A percentile compares a stretch with the other conserved stretches of the same genome.
Evolutionary conservation across 2,797 vertebrate genomes (phyloP).

Genomic region (Cryptoblepharus egeriae): DNA sequence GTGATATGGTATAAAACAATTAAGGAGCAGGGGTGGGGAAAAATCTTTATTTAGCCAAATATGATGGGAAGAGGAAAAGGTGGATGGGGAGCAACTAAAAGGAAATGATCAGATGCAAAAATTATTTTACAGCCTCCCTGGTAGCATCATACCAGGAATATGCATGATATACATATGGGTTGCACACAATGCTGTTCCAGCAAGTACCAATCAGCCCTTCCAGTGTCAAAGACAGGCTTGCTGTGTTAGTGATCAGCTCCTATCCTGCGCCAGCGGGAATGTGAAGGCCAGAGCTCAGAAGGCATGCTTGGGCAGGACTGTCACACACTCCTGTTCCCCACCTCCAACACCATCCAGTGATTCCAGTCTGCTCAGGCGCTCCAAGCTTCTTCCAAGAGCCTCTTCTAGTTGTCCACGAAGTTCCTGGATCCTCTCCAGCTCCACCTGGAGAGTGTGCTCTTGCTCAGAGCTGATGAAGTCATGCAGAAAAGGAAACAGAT

Average conservation of each 20-base stretch:
- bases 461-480: constrained; percentile 77
- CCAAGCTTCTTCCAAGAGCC: constrained; percentile 86
- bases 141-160: constrained; percentile 50
- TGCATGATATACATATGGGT: constrained; percentile 64
- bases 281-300: constrained; percentile 81
- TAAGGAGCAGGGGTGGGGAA: constrained; percentile 40
- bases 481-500: constrained; percentile 62
- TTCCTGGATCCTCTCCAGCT: constrained; percentile 88
- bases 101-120: constrained; percentile 73
- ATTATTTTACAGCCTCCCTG: constrained; percentile 59
- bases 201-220: constrained; percentile 66
- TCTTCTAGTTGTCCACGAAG: constrained; percentile 91
- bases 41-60: constrained; percentile 81
- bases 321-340: constrained; percentile 90
- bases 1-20: constrained; percentile 68
- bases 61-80: constrained; percentile 19
- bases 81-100: constrained; percentile 65
- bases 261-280: constrained; percentile 67
- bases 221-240: constrained; percentile 66
- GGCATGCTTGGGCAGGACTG: constrained; percentile 85
- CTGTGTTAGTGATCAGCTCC: constrained; percentile 76
- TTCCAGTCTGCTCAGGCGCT: constrained; percentile 84
- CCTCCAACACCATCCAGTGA: constrained; percentile 87
- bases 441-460: constrained; percentile 84
- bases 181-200: constrained; percentile 72